Evolutionary conservation across 2,888 invertebrate genomes (phyloP).

Genomic region (Oithona nana): DNA sequence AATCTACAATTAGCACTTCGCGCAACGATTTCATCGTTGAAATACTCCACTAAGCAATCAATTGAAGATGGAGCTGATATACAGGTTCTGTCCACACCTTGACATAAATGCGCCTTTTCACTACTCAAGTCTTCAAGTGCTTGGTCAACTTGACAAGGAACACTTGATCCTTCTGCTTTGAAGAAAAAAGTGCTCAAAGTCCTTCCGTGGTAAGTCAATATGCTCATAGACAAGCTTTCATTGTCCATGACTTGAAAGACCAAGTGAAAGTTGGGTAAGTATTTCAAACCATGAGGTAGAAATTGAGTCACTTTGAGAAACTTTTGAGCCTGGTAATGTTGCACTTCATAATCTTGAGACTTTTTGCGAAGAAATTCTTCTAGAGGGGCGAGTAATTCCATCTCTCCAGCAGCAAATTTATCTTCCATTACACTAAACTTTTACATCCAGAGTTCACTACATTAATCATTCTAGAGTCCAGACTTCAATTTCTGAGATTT

Average conservation of each 20-base stretch:
- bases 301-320: too few relatives aligned
- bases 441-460: too few relatives aligned
- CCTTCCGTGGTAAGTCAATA: neutral
- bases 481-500: too few relatives aligned
- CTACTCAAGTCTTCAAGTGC: neutral
- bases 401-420: too few relatives aligned
- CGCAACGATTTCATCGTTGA: neutral
- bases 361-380: too few relatives aligned
- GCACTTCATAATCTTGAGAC: too few relatives aligned
- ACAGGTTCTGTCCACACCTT: neutral
- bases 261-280: neutral
- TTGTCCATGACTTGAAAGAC: neutral
- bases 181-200: neutral
- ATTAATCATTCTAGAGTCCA: too few relatives aligned
- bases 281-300: neutral
- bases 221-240: neutral
- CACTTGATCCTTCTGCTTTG: neutral
- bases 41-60: neutral
- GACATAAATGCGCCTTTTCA: neutral
- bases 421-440: too few relatives aligned
- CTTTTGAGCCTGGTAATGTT: too few relatives aligned
- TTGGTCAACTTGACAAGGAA: neutral
- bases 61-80: too few relatives aligned
- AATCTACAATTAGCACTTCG: neutral
- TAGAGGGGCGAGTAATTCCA: too few relatives aligned